Conservation (phyloP, 2,113 vertebrate species). For the Erinaceus europaeus region DNA sequence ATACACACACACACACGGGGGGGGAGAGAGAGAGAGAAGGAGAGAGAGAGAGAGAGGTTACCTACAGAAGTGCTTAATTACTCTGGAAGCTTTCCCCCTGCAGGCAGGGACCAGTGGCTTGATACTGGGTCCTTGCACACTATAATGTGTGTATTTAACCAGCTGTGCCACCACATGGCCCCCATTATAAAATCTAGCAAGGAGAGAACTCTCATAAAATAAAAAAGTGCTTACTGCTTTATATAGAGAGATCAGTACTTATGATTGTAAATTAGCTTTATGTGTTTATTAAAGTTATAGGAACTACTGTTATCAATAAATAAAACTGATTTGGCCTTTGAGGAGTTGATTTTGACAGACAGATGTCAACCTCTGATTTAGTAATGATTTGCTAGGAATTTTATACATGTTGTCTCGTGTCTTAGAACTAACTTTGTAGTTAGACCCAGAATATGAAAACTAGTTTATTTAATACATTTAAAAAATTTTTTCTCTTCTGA, state of each 20-base stretch:
- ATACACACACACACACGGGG: too few relatives aligned
- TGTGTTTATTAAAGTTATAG: not conserved
- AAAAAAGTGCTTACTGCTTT: not conserved
- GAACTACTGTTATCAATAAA: not conserved
- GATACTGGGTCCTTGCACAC: too few relatives aligned
- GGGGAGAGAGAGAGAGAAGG: too few relatives aligned
- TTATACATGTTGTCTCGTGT: not conserved
- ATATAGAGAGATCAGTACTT: not conserved
- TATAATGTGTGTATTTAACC: too few relatives aligned
- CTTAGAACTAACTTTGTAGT: not conserved
- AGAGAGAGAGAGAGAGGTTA: too few relatives aligned
- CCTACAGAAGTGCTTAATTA: too few relatives aligned
- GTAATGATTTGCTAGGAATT: slow-evolving; percentile 4
- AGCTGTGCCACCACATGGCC: too few relatives aligned
- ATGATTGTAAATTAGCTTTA: not conserved
- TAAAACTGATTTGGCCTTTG: not conserved
- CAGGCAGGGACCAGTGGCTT: too few relatives aligned
- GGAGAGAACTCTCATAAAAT: not conserved
- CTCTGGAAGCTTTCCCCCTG: too few relatives aligned
- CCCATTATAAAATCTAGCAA: not conserved
- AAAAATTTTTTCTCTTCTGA: not conserved
- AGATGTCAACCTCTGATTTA: not conserved
- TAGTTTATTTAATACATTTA: not conserved
- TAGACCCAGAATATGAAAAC: not conserved
- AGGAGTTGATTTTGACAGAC: not conserved